Percentiles rank a stretch among this genome's conserved stretches.
Conservation (phyloP, 2,113 vertebrate genomes). For the Melanerpes aurifrons region DNA sequence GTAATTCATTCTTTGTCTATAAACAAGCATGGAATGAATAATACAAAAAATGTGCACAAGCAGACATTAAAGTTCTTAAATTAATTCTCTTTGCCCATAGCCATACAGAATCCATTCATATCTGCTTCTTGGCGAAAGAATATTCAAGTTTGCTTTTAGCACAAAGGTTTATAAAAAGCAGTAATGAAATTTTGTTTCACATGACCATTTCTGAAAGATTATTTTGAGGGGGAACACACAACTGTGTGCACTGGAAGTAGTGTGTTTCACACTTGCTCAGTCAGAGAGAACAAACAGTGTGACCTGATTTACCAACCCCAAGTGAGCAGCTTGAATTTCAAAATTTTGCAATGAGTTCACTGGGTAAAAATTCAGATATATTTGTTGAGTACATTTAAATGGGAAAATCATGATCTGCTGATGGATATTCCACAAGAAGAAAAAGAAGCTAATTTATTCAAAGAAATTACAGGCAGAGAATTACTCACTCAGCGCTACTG, state of each 20-base stretch:
- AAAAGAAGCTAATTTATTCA: constrained; percentile 49
- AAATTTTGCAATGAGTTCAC: constrained; percentile 29
- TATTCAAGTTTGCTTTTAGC: neutral
- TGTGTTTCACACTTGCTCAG: neutral
- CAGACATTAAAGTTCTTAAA: neutral
- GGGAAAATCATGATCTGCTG: constrained; percentile 57
- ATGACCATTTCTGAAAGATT: neutral
- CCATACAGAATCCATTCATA: neutral
- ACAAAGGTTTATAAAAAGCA: neutral
- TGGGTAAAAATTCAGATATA: constrained; percentile 28
- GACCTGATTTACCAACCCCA: constrained; percentile 22
- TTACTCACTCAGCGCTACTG: constrained; percentile 45
- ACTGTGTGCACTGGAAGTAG: neutral
- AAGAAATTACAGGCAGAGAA: constrained; percentile 47
- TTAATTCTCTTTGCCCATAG: neutral
- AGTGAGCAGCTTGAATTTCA: neutral
- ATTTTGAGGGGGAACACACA: neutral
- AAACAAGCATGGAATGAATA: neutral
- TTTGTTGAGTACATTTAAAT: constrained; percentile 27
- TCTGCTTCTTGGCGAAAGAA: neutral
- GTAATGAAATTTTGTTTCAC: neutral
- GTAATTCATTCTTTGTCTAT: neutral
- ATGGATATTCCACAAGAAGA: constrained; percentile 43
- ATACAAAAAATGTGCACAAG: neutral
- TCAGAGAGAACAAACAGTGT: neutral